Base-by-base conservation (phyloP, 2,888 invertebrate genomes). In the Galeruca laticollis region DNA sequence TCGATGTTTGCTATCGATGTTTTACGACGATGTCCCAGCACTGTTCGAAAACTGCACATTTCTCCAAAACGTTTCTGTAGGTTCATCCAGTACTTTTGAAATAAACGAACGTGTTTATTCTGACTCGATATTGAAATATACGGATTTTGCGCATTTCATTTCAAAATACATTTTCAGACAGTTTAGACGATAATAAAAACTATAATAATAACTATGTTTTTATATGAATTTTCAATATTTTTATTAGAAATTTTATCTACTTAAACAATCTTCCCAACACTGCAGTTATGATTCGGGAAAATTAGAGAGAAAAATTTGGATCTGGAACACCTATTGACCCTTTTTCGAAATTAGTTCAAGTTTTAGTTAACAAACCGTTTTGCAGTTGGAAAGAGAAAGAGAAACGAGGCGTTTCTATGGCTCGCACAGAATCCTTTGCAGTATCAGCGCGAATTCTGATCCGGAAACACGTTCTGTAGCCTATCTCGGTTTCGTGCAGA, bases 361-460 rank as follows among this genome's bases (percentile, higher is more conserved):
- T 62, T 64, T 40, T 64, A 43, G 37, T 64, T 40, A 47, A 13
- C 57, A 65, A 57, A 35, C 43, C 35, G 15, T 33, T 57, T 35
- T 57, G 35, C 35, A 47, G 57, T 43, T 47, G 57, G 31, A 65
- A 57, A 31, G 65, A 57, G 57, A 65, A 57, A 57, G 64, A 43
- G 49, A 15, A 47, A 65, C 57, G 75, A 76, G 77, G 76, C 76
- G 76, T 76, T 75, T 71, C 77, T 74, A 37, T 43, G 51, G 35
- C 43, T 59, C 40, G 72, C 74, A 71, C 82, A 82, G 82, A 82
- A 79, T 83, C 82, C 81, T 82, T 75, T 82, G 83, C 83, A 83
- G 83, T 83, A 81, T 80, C 78, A 78, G 75, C 81, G 82, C 82
- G 82, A 76, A 78, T 75, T 76, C 77, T 80, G 78, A 37, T 74